Evolutionary conservation across 1,140 invertebrate genomes (phyloP), one percentile per base, ranked within the genome.

Genomic region (Tetramorium parvispinum): DNA sequence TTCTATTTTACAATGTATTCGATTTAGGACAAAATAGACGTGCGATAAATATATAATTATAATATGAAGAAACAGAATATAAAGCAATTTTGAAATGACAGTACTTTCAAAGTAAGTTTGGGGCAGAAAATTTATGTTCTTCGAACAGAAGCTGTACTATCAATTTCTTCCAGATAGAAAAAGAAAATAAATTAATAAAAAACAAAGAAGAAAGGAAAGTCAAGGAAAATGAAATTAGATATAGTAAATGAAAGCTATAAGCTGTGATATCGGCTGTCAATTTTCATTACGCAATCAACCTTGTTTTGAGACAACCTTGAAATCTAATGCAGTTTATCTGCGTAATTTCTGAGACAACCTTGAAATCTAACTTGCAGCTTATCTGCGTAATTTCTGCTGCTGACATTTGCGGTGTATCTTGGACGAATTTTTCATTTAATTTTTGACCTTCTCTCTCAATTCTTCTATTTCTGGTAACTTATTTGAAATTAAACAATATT

Each of bases 241-340:
- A 32, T n/a, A 32, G 32, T 4, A 32, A 32, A 32, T 4, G 32
- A 32, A 32, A 32, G 0, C 27, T 32, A 32, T 0, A 32, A 32
- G 32, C 3, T 32, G 32, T 32, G 32, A 32, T 32, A 32, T 32
- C 32, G 53, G 51, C 63, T 53, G 65, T 79, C 71, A 37, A 37
- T 57, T 86, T 49, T 78, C 27, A 63, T 53, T n/a, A 16, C 40
- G 57, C 78, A 68, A 92, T 91, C 83, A 66, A 88, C 82, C 59
- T 79, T 73, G 40, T 24, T n/a, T n/a, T n/a, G n/a, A n/a, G n/a
- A n/a, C n/a, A n/a, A n/a, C n/a, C n/a, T n/a, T n/a, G n/a, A n/a
- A n/a, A n/a, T n/a, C n/a, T n/a, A n/a, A n/a, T n/a, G n/a, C n/a
- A n/a, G n/a, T n/a, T n/a, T n/a, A n/a, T n/a, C n/a, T n/a, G n/a